Base-by-base conservation (phyloP, 2,113 vertebrate species). In the Lophura nycthemera region DNA sequence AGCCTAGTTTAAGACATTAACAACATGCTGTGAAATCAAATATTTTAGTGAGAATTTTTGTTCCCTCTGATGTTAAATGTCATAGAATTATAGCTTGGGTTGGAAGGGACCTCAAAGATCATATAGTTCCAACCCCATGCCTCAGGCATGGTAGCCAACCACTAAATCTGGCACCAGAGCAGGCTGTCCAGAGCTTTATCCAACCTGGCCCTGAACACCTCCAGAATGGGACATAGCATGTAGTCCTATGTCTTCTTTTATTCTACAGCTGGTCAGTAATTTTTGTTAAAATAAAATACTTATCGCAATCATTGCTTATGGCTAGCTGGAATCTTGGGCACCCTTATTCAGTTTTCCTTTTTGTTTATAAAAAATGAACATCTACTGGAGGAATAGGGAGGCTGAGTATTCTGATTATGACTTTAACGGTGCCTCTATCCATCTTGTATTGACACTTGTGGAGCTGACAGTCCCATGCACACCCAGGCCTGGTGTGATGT, bases 401-500 rank as follows among this genome's bases (percentile, higher is more conserved):
- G 20, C 77, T 36, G 89, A 34, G 14, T 8, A 32, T 83, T 63
- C 36, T 60, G 2, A 0, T 64, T 78, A 71, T 40, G 22, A 24
- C 52, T 82, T 3, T 82, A 47, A 45, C 6, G 3, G 36, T 83
- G n/a, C 64, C 11, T 34, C 22, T 38, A 4, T 85, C 88, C 80
- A 43, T 40, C 36, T 84, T n/a, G 52, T 10, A 30, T 11, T 50
- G 32, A 82, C 64, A 6, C 13, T 18, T 27, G 34, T 65, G 54
- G 25, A 79, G 15, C 17, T 43, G 48, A 42, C 11, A 61, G 40
- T 75, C 9, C 40, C 1, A 0, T 56, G 71, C 38, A 12, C 6
- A 72, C 6, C 11, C 8, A 3, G n/a, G 22, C 65, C 13, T 0
- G 0, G 4, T 73, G n/a, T 8, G 34, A 43, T 61, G 69, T 36